phyloP scores from a whole-genome alignment of 2,113 vertebrate genomes.

The Calyptomena viridis region DNA sequence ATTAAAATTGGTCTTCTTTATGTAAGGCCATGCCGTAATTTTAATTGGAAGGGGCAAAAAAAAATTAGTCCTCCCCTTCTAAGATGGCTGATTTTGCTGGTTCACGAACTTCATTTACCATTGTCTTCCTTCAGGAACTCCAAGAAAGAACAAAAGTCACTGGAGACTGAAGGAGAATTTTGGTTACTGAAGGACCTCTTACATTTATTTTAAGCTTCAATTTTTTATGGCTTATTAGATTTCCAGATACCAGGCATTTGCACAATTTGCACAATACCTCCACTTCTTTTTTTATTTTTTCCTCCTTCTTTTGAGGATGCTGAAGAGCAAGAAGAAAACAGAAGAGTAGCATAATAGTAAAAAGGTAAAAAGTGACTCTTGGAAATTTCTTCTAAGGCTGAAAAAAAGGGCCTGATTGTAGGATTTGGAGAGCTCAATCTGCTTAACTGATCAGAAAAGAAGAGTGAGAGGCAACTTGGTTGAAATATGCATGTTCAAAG shows the following conservation, averaged over 20 bases:
- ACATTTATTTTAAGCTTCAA: background rate
- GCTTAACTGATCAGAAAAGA: background rate
- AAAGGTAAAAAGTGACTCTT: background rate
- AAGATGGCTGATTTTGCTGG: background rate
- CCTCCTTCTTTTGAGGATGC: background rate
- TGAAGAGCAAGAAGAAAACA: background rate
- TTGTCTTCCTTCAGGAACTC: background rate
- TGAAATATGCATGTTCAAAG: background rate
- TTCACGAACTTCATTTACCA: background rate
- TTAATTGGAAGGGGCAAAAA: background rate
- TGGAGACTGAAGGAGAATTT: background rate
- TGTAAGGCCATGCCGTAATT: background rate
- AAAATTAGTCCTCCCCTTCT: background rate
- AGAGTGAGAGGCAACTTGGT: background rate
- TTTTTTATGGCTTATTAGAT: background rate
- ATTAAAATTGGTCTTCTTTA: background rate
- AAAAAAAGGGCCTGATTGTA: background rate
- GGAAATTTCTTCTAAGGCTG: background rate
- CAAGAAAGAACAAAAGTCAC: background rate
- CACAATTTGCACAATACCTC: background rate
- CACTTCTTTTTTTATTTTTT: rapidly evolving
- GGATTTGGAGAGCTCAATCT: background rate
- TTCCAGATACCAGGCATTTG: background rate
- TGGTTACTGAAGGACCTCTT: background rate
- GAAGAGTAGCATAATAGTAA: background rate